Conservation (phyloP, 2,113 vertebrate genomes). For the Aegotheles bennettii region DNA sequence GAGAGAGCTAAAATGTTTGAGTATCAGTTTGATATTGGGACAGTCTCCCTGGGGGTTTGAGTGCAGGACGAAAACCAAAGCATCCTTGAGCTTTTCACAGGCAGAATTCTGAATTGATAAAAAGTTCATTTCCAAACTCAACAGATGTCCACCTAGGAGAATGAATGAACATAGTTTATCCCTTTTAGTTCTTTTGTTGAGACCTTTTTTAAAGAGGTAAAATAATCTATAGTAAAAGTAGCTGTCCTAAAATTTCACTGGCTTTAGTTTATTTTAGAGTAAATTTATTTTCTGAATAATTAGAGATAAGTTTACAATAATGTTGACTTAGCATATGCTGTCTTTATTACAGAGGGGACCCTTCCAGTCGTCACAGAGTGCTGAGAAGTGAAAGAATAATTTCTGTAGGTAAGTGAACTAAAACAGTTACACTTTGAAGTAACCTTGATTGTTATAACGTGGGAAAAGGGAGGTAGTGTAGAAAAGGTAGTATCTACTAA, state of each 20-base stretch:
- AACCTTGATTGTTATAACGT: background rate
- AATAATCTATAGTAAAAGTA: background rate
- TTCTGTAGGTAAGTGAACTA: background rate
- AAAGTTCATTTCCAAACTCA: background rate
- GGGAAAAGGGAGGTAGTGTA: background rate
- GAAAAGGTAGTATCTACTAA: background rate
- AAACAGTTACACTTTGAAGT: background rate
- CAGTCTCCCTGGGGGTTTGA: background rate
- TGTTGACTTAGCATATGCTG: background rate
- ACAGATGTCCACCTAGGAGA: background rate
- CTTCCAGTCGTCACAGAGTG: background rate
- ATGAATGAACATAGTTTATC: background rate
- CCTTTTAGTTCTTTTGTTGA: background rate
- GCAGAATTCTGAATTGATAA: background rate
- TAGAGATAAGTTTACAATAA: background rate
- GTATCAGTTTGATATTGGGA: background rate
- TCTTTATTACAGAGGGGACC: background rate
- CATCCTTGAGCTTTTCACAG: background rate
- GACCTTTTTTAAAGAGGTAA: background rate
- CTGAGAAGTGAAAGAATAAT: background rate
- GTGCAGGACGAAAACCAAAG: background rate
- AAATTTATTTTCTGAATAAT: background rate
- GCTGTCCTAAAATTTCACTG: background rate
- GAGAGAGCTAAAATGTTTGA: background rate
- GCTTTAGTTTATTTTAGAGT: background rate